Evolutionary conservation across 2,797 vertebrate genomes (phyloP).

Genomic region (Sebastes steindachneri): DNA sequence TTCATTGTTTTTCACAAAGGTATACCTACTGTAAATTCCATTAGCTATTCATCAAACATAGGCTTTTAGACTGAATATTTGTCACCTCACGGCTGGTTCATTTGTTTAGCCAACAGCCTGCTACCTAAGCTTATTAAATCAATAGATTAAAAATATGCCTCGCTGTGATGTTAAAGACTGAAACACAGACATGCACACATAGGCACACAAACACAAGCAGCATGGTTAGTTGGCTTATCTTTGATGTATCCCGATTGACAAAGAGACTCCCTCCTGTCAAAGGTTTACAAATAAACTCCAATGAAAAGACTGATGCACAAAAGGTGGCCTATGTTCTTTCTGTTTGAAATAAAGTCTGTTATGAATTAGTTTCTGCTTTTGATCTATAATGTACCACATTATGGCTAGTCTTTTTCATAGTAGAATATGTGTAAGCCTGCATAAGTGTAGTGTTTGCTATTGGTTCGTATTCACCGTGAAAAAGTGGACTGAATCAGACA

Average conservation of each 20-base stretch:
- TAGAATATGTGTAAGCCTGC: too few species aligned
- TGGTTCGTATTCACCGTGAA: slow-evolving; percentile 47
- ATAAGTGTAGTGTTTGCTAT: slow-evolving; percentile 5
- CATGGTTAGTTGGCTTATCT: slow-evolving; percentile 68
- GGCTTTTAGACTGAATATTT: slow-evolving; percentile 8
- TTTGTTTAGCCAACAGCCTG: slow-evolving; percentile 62
- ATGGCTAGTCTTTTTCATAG: slow-evolving; percentile 5
- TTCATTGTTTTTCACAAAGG: neutral
- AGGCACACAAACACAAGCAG: slow-evolving; percentile 67
- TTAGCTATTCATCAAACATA: slow-evolving; percentile 22
- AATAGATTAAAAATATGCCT: slow-evolving; percentile 51
- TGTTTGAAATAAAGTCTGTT: slow-evolving; percentile 49
- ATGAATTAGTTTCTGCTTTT: slow-evolving; percentile 54
- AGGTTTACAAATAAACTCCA: slow-evolving; percentile 76
- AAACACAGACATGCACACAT: slow-evolving; percentile 34
- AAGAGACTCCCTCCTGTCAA: slow-evolving; percentile 72
- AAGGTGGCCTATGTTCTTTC: slow-evolving; percentile 56
- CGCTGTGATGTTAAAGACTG: slow-evolving; percentile 57
- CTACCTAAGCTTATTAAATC: slow-evolving; percentile 69
- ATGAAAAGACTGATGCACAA: slow-evolving; percentile 57
- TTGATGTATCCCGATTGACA: slow-evolving; percentile 75
- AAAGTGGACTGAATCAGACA: slow-evolving; percentile 53
- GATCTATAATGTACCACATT: slow-evolving; percentile 44
- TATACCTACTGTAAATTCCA: neutral
- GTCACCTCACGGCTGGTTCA: slow-evolving; percentile 35